Conservation (phyloP, 2,888 invertebrate genomes). For the Anoplius nigerrimus region DNA sequence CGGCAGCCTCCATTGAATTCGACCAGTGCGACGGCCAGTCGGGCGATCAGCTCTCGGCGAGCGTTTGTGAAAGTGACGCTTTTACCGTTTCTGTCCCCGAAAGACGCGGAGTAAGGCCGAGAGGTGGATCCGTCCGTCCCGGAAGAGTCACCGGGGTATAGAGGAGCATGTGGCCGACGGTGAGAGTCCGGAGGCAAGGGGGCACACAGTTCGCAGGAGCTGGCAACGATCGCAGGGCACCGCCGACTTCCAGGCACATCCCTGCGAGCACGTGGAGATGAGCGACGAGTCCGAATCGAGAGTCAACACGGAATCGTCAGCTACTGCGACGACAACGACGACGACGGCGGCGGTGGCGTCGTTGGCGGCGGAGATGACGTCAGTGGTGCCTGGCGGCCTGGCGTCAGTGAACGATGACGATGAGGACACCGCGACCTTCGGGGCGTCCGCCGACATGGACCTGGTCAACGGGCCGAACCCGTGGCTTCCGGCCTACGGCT, state of each 20-base stretch:
- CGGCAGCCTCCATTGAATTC: too few species aligned
- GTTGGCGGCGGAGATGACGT: conserved; percentile 39
- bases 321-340: conserved; percentile 27
- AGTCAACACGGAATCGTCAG: conserved; percentile 31
- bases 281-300: conserved; percentile 10
- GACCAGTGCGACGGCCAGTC: too few species aligned
- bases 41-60: too few species aligned
- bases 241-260: conserved; percentile 50
- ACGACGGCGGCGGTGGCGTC: conserved; percentile 34
- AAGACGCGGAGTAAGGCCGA: neutral
- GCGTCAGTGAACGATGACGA: conserved; percentile 41
- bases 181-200: conserved; percentile 59
- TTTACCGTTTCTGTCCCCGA: too few species aligned
- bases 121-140: conserved; percentile 19
- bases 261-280: conserved; percentile 37
- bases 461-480: conserved; percentile 81
- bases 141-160: conserved; percentile 31
- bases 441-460: conserved; percentile 63
- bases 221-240: conserved; percentile 58
- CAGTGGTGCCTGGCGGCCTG: conserved; percentile 44
- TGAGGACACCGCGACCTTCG: conserved; percentile 45
- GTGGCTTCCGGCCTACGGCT: conserved; percentile 88
- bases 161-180: conserved; percentile 56
- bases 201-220: conserved; percentile 69
- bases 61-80: too few species aligned